phyloP scores from a whole-genome alignment of 2,797 vertebrate genomes.

The Premnoplex brunnescens region DNA sequence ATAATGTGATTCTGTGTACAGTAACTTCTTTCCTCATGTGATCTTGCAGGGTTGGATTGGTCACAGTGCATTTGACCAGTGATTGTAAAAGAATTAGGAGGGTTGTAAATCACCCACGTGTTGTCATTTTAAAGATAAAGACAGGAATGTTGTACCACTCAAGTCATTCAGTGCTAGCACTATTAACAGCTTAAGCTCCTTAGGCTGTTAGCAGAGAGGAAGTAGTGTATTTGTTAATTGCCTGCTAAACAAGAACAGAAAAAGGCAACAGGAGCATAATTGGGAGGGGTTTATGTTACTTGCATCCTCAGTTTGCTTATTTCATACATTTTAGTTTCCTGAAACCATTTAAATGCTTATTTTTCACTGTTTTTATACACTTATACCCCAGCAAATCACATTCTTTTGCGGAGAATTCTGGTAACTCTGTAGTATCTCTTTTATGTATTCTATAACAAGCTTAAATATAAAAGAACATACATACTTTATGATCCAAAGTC shows the following conservation, averaged over 20 bases:
- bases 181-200: conserved; percentile 57
- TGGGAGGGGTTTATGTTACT: conserved; percentile 19
- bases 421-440: background rate
- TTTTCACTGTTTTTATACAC: background rate
- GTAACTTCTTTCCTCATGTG: conserved; percentile 27
- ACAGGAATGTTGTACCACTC: conserved; percentile 56
- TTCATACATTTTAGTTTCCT: conserved; percentile 60
- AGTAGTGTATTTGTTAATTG: conserved; percentile 76
- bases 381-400: background rate
- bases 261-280: conserved; percentile 43
- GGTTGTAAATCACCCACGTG: conserved; percentile 63
- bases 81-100: conserved; percentile 63
- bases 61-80: conserved; percentile 49
- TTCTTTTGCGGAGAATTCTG: background rate
- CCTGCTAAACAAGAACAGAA: conserved; percentile 64
- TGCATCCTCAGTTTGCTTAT: conserved; percentile 33
- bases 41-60: conserved; percentile 34
- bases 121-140: conserved; percentile 71
- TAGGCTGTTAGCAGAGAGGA: conserved; percentile 71
- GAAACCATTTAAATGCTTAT: conserved; percentile 38
- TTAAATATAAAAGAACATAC: background rate
- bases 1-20: conserved; percentile 22
- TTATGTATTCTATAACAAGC: background rate
- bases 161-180: conserved; percentile 33
- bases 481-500: background rate